Evolutionary conservation across 2,113 vertebrate species (phyloP), one percentile per base, ranked within the genome.

Genomic region (Oceanodroma tethys): DNA sequence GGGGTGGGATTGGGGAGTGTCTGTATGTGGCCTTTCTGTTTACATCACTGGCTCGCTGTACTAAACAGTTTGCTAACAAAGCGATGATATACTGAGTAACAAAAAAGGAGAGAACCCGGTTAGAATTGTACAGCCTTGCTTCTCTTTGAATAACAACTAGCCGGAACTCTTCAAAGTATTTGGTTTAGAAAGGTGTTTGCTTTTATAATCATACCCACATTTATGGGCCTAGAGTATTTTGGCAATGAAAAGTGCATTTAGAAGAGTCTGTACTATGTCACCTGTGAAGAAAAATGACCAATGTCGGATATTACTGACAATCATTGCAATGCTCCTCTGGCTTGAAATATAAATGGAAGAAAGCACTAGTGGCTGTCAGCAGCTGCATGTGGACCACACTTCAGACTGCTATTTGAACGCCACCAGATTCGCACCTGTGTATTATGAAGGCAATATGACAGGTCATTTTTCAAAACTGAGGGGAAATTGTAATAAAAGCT

Each of bases 231-330:
- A 16, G 34, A 81, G 47, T 48, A 48, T 94, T 93, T 82, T 62
- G 53, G 7, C 50, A 32, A 10, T 34, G 26, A n/a, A 23, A 89
- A 36, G 30, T 56, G 14, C 71, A 3, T 67, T 74, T 83, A n/a
- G 26, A 56, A 52, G 34, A 52, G 60, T 52, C 47, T 92, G 58
- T 67, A 6, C 36, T 32, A 3, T 80, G 62, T 89, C 32, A 26
- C 40, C 34, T 72, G 62, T 68, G 70, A 89, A 94, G 94, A 95
- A 93, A 91, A 95, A 94, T 93, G 94, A 90, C 91, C 62, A 1
- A 0, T 55, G 63, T 89, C 8, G 7, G 43, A 10, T 34, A 0
- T 32, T 68, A 21, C 52, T 81, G 94, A 94, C 91, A 91, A 87
- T 93, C 81, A 19, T 4, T 85, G 70, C 81, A 72, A 5, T 19